Conservation (phyloP, 1,140 invertebrate species). For the Sitophilus oryzae region DNA sequence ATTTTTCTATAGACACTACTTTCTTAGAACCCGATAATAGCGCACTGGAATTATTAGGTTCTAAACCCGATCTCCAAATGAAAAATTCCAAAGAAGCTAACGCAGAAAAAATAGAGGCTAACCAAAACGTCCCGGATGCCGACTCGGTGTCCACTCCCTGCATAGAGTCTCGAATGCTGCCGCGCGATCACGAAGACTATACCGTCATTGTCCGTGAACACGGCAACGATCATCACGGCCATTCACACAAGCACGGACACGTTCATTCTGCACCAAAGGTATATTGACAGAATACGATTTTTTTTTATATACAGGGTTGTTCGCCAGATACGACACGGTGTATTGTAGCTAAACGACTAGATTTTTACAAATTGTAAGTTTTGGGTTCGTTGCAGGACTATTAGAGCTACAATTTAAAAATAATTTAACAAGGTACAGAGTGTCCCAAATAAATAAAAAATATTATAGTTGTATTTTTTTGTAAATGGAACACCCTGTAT, state of each 20-base stretch:
- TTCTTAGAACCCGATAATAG: slow-evolving; percentile 27
- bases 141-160: slow-evolving; percentile 32
- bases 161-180: slow-evolving; percentile 39
- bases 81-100: slow-evolving; percentile 23
- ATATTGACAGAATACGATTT: no score
- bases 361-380: no score
- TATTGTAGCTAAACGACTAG: no score
- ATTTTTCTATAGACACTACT: slow-evolving; percentile 22
- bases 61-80: slow-evolving; percentile 27
- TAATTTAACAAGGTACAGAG: no score
- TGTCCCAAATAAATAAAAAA: no score
- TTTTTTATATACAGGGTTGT: no score
- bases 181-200: slow-evolving; percentile 30
- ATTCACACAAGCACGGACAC: slow-evolving; percentile 79
- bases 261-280: slow-evolving; percentile 67
- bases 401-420: no score
- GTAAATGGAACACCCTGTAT: no score
- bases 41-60: slow-evolving; percentile 24
- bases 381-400: no score
- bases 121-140: slow-evolving; percentile 36
- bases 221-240: slow-evolving; percentile 77
- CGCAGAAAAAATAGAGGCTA: slow-evolving; percentile 31
- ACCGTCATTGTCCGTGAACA: slow-evolving; percentile 56
- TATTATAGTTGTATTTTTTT: no score
- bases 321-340: no score